Evolutionary conservation across 2,113 vertebrate species (phyloP).

Genomic region (Engraulis encrasicolus): DNA sequence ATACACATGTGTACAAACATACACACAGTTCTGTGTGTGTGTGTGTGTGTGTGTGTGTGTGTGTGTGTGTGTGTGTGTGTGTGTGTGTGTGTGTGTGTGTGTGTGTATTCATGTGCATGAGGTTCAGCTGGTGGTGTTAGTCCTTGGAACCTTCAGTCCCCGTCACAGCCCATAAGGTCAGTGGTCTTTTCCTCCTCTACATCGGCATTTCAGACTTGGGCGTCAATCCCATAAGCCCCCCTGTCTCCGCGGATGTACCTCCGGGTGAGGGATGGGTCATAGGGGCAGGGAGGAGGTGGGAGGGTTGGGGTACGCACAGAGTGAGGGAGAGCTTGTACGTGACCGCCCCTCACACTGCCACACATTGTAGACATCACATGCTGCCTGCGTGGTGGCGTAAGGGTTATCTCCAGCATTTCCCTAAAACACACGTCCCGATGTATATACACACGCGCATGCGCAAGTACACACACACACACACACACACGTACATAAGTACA

Average conservation of each 20-base stretch:
- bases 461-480: background rate
- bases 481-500: slow-evolving; percentile 3
- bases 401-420: background rate
- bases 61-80: too few species aligned
- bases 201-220: background rate
- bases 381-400: background rate
- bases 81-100: background rate
- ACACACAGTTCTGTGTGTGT: too few species aligned
- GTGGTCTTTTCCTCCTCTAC: background rate
- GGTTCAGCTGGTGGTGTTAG: background rate
- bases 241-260: background rate
- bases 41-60: too few species aligned
- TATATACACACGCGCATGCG: too few species aligned
- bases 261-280: background rate
- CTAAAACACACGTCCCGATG: background rate
- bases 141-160: background rate
- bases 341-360: background rate
- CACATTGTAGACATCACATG: slow-evolving; percentile 8
- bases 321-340: background rate
- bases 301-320: background rate
- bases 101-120: too few species aligned
- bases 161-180: background rate
- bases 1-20: too few species aligned
- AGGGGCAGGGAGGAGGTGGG: background rate
- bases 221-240: slow-evolving; percentile 20